Percentiles rank a stretch among this genome's conserved stretches.
Evolutionary conservation across 2,888 invertebrate genomes (phyloP).

Genomic region (Agonopterix alstromeriana): DNA sequence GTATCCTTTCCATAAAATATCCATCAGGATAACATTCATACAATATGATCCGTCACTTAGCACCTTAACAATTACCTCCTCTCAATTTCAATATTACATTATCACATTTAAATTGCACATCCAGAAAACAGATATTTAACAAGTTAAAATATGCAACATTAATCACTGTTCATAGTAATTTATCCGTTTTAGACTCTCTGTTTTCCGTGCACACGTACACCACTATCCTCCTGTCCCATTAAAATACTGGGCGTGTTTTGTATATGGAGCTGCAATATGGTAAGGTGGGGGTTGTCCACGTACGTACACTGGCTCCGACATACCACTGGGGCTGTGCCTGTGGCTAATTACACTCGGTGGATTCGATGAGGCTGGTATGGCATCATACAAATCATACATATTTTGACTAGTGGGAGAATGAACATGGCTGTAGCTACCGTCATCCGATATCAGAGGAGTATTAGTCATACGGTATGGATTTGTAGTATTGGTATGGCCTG

Average conservation of each 20-base stretch:
- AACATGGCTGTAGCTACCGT: conserved; percentile 65
- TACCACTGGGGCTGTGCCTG: conserved; percentile 51
- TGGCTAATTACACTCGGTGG: conserved; percentile 56
- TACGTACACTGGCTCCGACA: conserved; percentile 51
- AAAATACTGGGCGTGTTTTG: conserved; percentile 85
- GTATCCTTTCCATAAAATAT: conserved; percentile 17
- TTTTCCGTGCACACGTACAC: conserved; percentile 1
- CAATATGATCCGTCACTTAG: conserved; percentile 52
- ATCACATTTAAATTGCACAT: conserved; percentile 72
- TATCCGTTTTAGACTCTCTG: conserved; percentile 13
- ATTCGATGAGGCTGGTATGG: conserved; percentile 57
- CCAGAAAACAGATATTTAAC: conserved; percentile 38
- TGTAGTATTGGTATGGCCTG: conserved; percentile 67
- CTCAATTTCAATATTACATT: conserved; percentile 44
- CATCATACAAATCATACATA: conserved; percentile 68
- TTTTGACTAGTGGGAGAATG: conserved; percentile 65
- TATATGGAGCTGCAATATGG: conserved; percentile 89
- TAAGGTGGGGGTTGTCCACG: conserved; percentile 85
- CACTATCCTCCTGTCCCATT: conserved; percentile 72
- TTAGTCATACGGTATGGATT: conserved; percentile 71
- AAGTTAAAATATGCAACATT: conserved; percentile 8
- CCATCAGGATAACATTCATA: conserved; percentile 32
- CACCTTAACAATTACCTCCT: conserved; percentile 61
- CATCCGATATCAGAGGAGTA: conserved; percentile 66
- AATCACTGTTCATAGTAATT: conserved; percentile 18